A percentile compares a stretch with the other conserved stretches of the same genome.
Conservation (phyloP, 2,797 vertebrate genomes). For the Poecilia velifera region DNA sequence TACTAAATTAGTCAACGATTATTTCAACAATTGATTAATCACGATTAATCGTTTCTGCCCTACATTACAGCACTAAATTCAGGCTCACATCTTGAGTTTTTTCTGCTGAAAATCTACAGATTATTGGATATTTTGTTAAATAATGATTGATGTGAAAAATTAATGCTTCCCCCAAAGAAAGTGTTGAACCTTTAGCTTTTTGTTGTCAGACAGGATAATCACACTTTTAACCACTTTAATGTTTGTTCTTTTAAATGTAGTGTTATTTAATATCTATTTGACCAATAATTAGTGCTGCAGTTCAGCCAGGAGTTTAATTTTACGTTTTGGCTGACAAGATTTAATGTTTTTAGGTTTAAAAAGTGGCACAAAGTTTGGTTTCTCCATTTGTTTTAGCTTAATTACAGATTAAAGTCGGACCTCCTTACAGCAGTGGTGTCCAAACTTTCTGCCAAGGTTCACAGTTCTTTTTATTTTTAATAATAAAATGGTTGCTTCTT, state of each 20-base stretch:
- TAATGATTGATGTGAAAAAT: background rate
- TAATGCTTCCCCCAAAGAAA: conserved; percentile 5
- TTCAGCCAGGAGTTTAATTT: background rate
- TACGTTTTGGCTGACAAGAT: background rate
- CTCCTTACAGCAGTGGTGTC: background rate
- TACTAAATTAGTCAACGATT: too few species aligned
- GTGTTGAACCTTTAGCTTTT: conserved; percentile 41
- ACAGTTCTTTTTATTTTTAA: background rate
- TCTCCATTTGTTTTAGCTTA: background rate
- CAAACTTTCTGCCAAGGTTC: background rate
- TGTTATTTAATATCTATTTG: background rate
- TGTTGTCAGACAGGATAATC: conserved; percentile 35
- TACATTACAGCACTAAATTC: conserved; percentile 1
- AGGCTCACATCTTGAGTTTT: conserved; percentile 1
- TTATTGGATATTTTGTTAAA: conserved; percentile 8
- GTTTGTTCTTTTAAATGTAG: conserved; percentile 10
- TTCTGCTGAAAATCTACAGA: conserved; percentile 8
- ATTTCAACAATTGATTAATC: too few species aligned
- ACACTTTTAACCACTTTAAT: conserved; percentile 18
- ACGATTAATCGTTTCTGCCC: too few species aligned
- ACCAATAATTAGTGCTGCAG: background rate
- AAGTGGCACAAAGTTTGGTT: background rate
- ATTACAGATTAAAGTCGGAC: background rate
- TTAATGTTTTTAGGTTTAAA: background rate
- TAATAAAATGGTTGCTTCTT: background rate